Conservation (phyloP, 2,113 vertebrate genomes). For the Thunnus thynnus region DNA sequence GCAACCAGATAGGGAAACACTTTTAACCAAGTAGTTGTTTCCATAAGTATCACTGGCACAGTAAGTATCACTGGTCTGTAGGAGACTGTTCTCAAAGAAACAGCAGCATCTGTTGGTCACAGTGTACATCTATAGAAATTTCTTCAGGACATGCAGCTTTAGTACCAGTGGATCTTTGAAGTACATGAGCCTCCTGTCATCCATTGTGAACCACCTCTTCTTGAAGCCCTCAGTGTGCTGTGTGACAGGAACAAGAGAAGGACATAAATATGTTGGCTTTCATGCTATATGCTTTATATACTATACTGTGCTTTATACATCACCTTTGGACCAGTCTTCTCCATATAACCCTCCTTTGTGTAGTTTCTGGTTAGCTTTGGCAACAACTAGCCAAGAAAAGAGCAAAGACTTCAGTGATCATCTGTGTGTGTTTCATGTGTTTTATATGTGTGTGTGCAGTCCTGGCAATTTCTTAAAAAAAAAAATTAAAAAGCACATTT, state of each 20-base stretch:
- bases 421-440: background rate
- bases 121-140: background rate
- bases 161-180: constrained; percentile 92
- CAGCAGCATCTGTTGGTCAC: constrained; percentile 37
- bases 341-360: constrained; percentile 92
- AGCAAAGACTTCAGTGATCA: constrained; percentile 1
- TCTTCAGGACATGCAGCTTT: background rate
- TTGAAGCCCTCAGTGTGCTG: constrained; percentile 92
- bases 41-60: background rate
- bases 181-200: constrained; percentile 91
- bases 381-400: constrained; percentile 82
- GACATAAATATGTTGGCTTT: background rate
- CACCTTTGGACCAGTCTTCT: constrained; percentile 94
- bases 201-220: constrained; percentile 92
- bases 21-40: background rate
- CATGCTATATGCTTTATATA: background rate
- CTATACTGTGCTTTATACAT: background rate
- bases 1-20: constrained; percentile 9
- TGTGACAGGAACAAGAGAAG: constrained; percentile 35
- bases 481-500: too few relatives aligned
- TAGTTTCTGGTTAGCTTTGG: constrained; percentile 91
- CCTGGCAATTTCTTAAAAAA: too few relatives aligned
- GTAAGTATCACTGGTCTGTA: too few relatives aligned
- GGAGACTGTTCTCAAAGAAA: too few relatives aligned
- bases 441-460: background rate